A percentile compares a stretch with the other conserved stretches of the same genome.
phyloP scores from a whole-genome alignment of 2,797 vertebrate genomes.

The Petrocephalus schoutedeni region DNA sequence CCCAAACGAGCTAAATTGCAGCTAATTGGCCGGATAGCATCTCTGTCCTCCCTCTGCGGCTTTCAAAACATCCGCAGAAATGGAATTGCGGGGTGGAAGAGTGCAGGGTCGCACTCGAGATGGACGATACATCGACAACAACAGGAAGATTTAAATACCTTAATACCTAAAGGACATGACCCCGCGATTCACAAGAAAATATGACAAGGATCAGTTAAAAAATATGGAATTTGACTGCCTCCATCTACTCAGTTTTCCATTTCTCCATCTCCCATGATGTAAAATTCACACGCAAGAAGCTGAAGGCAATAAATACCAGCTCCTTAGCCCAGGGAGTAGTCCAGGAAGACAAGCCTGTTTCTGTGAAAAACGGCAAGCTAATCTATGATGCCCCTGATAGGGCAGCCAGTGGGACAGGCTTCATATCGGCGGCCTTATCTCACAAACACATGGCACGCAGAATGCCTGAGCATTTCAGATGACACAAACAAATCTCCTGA shows the following conservation, averaged over 20 bases:
- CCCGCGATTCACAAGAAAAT: not conserved
- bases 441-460: constrained; percentile 56
- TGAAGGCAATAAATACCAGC: not conserved
- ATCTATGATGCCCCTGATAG: constrained; percentile 51
- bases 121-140: constrained; percentile 8
- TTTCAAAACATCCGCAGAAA: constrained; percentile 44
- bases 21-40: constrained; percentile 51
- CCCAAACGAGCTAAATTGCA: constrained; percentile 52
- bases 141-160: constrained; percentile 10
- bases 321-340: too few species aligned
- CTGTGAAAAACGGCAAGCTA: constrained; percentile 18
- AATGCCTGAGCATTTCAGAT: constrained; percentile 53
- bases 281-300: not conserved
- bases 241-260: not conserved
- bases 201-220: not conserved
- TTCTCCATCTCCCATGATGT: constrained; percentile 6
- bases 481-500: constrained; percentile 57
- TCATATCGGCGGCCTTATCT: constrained; percentile 53
- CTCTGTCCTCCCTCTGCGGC: constrained; percentile 38
- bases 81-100: not conserved
- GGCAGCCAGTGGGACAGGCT: constrained; percentile 38
- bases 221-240: not conserved
- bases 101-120: constrained; percentile 20
- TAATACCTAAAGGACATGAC: not conserved
- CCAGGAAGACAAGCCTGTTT: constrained; percentile 13